These are phyloP conservation scores for Aphyosemion australe DNA, from an alignment of 2,113 vertebrate species.

Conservation along the genomic window DNA sequence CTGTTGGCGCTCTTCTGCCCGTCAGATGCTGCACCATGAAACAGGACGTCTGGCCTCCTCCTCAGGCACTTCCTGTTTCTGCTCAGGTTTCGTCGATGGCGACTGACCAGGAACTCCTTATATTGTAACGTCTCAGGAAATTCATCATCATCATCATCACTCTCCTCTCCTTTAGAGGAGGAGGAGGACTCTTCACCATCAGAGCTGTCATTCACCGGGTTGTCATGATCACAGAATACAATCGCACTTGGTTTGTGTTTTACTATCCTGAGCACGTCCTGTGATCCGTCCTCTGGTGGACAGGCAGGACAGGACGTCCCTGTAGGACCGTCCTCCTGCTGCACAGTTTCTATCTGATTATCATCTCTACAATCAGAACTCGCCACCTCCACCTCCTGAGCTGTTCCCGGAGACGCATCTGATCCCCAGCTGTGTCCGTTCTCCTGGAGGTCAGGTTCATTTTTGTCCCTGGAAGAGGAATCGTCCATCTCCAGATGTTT, in stretches of 20 bases:
- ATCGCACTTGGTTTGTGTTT: slow-evolving; percentile 78
- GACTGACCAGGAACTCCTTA: slow-evolving; percentile 70
- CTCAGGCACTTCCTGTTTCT: slow-evolving; percentile 61
- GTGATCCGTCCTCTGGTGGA: slow-evolving; percentile 21
- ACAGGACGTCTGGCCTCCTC: slow-evolving; percentile 58
- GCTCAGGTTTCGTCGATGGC: slow-evolving; percentile 61
- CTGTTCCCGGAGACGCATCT: slow-evolving; percentile 13
- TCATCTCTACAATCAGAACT: neutral
- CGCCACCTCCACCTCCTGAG: slow-evolving; percentile 10
- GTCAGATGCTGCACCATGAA: slow-evolving; percentile 33
- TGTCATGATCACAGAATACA: slow-evolving; percentile 71
- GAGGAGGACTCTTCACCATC: slow-evolving; percentile 57
- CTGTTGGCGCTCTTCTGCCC: slow-evolving; percentile 35
- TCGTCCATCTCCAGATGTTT: slow-evolving; percentile 19
- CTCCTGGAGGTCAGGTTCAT: slow-evolving; percentile 5
- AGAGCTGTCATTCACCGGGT: slow-evolving; percentile 31
- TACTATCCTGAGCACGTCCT: slow-evolving; percentile 68
- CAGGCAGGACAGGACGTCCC: neutral
- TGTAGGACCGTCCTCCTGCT: neutral
- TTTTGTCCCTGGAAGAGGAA: slow-evolving; percentile 1
- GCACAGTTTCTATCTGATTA: slow-evolving; percentile 11
- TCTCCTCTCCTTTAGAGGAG: slow-evolving; percentile 32
- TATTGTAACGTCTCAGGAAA: slow-evolving; percentile 72
- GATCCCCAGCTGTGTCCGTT: slow-evolving; percentile 23
- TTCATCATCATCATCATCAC: slow-evolving; percentile 50